Evolutionary conservation across 2,797 vertebrate species (phyloP), one percentile per base, ranked within the genome.

Genomic region (Crax fasciolata): DNA sequence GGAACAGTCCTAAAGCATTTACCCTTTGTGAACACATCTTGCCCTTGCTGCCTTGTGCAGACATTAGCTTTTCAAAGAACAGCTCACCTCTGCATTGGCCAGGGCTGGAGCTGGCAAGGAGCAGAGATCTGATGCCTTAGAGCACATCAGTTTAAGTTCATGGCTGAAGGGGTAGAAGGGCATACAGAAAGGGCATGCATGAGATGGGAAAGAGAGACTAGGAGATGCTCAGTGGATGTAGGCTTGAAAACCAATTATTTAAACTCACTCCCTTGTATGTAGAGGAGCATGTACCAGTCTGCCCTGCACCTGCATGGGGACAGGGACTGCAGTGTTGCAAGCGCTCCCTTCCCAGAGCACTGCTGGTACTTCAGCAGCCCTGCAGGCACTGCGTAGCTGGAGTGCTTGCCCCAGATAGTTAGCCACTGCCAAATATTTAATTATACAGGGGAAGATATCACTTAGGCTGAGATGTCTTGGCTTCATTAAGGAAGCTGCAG

Each of bases 401-500:
- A n/a, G 16, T 89, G 32, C 55, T 67, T 75, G 79, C n/a, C 48
- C 76, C 11, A 4, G 58, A 57, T 89, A 85, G 84, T 94, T 81
- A 85, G 70, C 59, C 68, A 46, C 78, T 95, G 68, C 39, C 79
- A 93, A 93, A 92, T 83, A 95, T 88, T 95, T 95, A 91, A 91
- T 93, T 93, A 72, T 61, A 46, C 66, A 85, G 65, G 46, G 39
- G 24, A 94, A 91, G 68, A 61, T 38, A 86, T 21, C 79, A 76
- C 86, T 85, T 84, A 93, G 80, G 49, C 74, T 57, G 94, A 85
- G 82, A 83, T 87, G 43, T 75, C 85, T 95, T 81, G 62, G 70
- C 78, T 94, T 96, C 91, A 89, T 87, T 91, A 94, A 95, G 73
- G 91, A 91, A 94, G 62, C 76, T 87, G 77, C 76, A 93, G 67